A percentile compares a stretch with the other conserved stretches of the same genome.
phyloP scores from a whole-genome alignment of 2,888 invertebrate species.

The Heliconius erato region DNA sequence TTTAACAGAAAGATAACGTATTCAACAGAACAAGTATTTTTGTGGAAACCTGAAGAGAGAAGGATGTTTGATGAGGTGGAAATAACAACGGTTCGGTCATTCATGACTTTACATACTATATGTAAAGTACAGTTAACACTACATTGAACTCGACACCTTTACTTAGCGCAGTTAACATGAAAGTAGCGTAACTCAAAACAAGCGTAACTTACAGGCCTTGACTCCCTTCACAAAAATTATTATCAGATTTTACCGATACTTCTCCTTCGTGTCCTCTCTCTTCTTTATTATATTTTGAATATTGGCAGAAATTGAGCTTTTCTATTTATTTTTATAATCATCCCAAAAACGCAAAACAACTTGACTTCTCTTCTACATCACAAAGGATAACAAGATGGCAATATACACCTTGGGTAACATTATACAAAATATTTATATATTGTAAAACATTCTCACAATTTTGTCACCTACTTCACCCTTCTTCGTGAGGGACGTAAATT shows the following conservation, averaged over 20 bases:
- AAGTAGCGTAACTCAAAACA: background rate
- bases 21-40: background rate
- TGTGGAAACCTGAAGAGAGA: background rate
- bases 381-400: background rate
- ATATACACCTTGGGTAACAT: background rate
- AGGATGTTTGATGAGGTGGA: slow-evolving; percentile 20
- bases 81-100: slow-evolving; percentile 11
- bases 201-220: too few relatives aligned
- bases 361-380: background rate
- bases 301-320: too few relatives aligned
- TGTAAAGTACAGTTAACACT: slow-evolving; percentile 1
- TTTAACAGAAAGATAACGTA: background rate
- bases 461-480: background rate
- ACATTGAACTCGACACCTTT: slow-evolving; percentile 10
- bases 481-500: slow-evolving; percentile 1
- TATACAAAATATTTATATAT: background rate
- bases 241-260: too few relatives aligned
- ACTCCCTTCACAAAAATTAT: too few relatives aligned
- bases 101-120: slow-evolving; percentile 9
- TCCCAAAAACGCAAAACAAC: background rate
- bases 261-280: too few relatives aligned
- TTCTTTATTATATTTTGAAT: too few relatives aligned
- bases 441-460: background rate
- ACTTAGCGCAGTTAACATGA: background rate
- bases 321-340: background rate